Percentiles rank a stretch among this genome's conserved stretches.
These are phyloP conservation scores for Ficedula albicollis DNA, from an alignment of 2,797 vertebrate genomes.

Conservation along the genomic window DNA sequence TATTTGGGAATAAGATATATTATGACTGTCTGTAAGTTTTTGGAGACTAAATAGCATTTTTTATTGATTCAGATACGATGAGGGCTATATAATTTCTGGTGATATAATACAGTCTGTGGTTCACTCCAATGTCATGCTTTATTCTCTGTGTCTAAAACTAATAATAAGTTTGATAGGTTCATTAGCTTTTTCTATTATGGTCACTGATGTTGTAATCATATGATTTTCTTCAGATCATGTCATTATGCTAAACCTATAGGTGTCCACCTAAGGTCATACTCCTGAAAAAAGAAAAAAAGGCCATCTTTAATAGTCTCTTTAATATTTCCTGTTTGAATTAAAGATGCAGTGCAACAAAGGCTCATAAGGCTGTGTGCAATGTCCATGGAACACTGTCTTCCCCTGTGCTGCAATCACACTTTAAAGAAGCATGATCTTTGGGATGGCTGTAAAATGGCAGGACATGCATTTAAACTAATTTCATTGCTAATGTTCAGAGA, in stretches of 20 bases:
- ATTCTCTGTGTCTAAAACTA: conserved; percentile 14
- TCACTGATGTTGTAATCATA: neutral
- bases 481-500: neutral
- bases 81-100: conserved; percentile 22
- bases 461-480: neutral
- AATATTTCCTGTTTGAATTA: neutral
- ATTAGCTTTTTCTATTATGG: conserved; percentile 37
- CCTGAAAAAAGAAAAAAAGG: neutral
- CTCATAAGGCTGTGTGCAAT: neutral
- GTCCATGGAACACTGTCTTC: neutral
- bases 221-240: neutral
- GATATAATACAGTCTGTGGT: neutral
- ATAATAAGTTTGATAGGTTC: conserved; percentile 39
- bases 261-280: neutral
- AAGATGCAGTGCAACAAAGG: neutral
- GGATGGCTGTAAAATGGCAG: neutral
- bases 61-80: conserved; percentile 22
- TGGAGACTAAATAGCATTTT: conserved; percentile 4
- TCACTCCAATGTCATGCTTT: conserved; percentile 23
- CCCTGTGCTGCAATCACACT: neutral
- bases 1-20: neutral
- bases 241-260: neutral
- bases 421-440: neutral
- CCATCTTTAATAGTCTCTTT: neutral
- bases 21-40: conserved; percentile 12